These are phyloP conservation scores for Botia almorhae DNA, from an alignment of 2,797 vertebrate genomes.

Conservation along the genomic window DNA sequence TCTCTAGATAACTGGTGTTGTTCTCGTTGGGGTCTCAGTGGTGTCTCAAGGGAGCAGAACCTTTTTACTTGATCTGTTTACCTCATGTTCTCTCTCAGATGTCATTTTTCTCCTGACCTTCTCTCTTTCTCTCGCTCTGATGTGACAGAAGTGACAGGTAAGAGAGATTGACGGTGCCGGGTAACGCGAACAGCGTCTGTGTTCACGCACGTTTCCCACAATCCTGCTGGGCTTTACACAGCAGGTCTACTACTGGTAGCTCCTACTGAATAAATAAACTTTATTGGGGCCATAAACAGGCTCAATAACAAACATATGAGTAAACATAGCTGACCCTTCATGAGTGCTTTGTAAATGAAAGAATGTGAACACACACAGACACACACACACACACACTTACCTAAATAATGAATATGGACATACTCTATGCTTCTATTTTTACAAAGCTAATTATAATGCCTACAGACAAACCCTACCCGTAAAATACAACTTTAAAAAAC, in stretches of 20 bases:
- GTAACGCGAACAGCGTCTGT: constrained; percentile 35
- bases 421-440: no score
- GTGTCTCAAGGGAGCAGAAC: not conserved
- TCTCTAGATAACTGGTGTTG: constrained; percentile 17
- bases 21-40: constrained; percentile 28
- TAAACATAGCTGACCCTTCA: constrained; percentile 45
- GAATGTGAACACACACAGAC: constrained; percentile 1
- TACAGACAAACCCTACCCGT: no score
- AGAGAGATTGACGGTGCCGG: constrained; percentile 44
- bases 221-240: constrained; percentile 44
- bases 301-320: constrained; percentile 43
- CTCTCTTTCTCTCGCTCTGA: constrained; percentile 27
- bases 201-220: constrained; percentile 49
- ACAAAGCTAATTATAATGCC: no score
- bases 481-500: no score
- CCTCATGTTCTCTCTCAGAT: constrained; percentile 8
- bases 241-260: constrained; percentile 28
- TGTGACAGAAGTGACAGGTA: constrained; percentile 46
- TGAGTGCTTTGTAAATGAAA: constrained; percentile 23
- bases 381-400: not conserved
- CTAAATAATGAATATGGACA: constrained; percentile 3
- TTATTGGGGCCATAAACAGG: constrained; percentile 39
- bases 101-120: constrained; percentile 3
- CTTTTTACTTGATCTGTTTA: constrained; percentile 13
- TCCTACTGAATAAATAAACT: constrained; percentile 55